These are phyloP conservation scores for Schizotus pectinicornis DNA, from an alignment of 2,888 invertebrate species.

Conservation along the genomic window DNA sequence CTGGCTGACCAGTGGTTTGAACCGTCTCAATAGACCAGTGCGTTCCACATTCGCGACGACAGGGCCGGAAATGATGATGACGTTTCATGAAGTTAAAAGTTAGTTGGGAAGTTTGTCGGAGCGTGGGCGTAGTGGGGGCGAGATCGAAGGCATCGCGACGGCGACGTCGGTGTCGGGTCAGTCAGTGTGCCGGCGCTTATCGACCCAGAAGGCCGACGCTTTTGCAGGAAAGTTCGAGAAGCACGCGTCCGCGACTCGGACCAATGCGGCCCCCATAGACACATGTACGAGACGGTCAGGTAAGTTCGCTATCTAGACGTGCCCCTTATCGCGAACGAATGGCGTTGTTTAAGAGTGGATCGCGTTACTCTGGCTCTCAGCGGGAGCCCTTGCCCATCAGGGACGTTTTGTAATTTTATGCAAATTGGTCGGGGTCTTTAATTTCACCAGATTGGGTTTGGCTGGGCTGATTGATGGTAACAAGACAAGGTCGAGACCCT, in stretches of 20 bases:
- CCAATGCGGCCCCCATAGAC: slow-evolving; percentile 57
- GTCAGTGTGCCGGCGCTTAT: slow-evolving; percentile 56
- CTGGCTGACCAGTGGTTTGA: too few species aligned
- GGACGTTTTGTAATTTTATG: slow-evolving; percentile 12
- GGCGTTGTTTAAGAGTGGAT: not conserved
- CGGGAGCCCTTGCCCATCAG: slow-evolving; percentile 11
- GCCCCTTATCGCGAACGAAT: not conserved
- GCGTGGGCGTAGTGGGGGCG: slow-evolving; percentile 37
- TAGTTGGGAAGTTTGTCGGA: slow-evolving; percentile 36
- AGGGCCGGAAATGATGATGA: slow-evolving; percentile 32
- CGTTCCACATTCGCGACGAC: slow-evolving; percentile 37
- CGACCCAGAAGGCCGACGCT: slow-evolving; percentile 44
- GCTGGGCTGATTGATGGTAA: not conserved
- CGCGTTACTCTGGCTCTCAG: slow-evolving; percentile 8
- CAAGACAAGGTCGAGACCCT: too few species aligned
- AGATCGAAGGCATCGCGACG: slow-evolving; percentile 53
- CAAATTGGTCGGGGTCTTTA: slow-evolving; percentile 14
- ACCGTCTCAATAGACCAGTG: not conserved
- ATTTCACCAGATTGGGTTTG: slow-evolving; percentile 9
- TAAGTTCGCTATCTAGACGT: slow-evolving; percentile 33
- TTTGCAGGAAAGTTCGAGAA: slow-evolving; percentile 44
- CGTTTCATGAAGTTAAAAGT: slow-evolving; percentile 31
- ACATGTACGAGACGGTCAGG: slow-evolving; percentile 55
- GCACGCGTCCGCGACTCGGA: slow-evolving; percentile 47
- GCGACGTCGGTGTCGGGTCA: slow-evolving; percentile 51